Conservation (phyloP, 2,888 invertebrate species). For the Thysanoteuthis rhombus region DNA sequence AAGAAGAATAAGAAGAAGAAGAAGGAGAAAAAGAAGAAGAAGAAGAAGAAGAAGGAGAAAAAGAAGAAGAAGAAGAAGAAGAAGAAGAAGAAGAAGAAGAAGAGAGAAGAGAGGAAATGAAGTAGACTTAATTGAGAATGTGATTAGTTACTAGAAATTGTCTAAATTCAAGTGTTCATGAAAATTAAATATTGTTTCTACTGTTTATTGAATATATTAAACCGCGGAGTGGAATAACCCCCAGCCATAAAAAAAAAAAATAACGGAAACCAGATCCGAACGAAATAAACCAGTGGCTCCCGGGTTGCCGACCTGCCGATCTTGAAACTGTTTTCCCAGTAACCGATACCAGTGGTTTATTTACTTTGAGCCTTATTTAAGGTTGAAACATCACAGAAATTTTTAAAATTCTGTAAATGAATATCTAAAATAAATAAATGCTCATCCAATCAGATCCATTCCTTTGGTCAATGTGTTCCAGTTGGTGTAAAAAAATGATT, state of each 20-base stretch:
- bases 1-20: no score
- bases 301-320: not conserved
- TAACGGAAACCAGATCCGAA: not conserved
- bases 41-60: no score
- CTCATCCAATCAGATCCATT: not conserved
- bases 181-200: not conserved
- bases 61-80: no score
- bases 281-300: not conserved
- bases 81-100: not conserved
- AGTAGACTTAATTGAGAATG: not conserved
- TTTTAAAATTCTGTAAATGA: not conserved
- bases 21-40: no score
- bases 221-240: not conserved
- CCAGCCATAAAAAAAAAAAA: not conserved
- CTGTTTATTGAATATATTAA: not conserved
- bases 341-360: not conserved
- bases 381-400: not conserved
- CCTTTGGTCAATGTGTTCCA: not conserved
- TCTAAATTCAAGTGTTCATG: not conserved
- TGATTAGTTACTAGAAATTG: not conserved
- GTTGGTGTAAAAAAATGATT: not conserved
- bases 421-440: not conserved
- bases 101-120: not conserved
- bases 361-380: not conserved
- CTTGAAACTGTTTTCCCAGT: not conserved